Percentiles rank a stretch among this genome's conserved stretches.
These are phyloP conservation scores for Miniopterus natalensis DNA, from an alignment of 2,113 vertebrate species.

Conservation along the genomic window DNA sequence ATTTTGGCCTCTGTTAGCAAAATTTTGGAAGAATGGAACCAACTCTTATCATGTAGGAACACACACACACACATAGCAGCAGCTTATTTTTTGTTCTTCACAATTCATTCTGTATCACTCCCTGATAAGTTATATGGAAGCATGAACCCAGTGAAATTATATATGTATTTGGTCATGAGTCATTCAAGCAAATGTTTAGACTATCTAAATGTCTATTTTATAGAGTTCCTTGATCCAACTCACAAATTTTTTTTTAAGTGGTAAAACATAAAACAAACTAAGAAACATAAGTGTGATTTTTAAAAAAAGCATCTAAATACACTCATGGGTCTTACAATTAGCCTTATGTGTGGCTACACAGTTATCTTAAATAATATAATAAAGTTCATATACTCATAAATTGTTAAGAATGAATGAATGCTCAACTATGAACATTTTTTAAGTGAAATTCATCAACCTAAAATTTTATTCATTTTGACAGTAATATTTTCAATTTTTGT, in stretches of 20 bases:
- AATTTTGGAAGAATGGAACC: neutral
- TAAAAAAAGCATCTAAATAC: neutral
- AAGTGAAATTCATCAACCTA: neutral
- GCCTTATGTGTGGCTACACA: neutral
- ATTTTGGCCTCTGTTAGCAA: neutral
- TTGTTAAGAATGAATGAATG: neutral
- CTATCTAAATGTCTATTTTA: neutral
- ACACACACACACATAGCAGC: neutral
- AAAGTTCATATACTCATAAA: neutral
- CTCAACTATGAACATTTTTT: neutral
- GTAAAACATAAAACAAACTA: neutral
- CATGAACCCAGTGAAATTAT: neutral
- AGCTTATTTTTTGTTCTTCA: neutral
- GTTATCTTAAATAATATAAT: constrained; percentile 18
- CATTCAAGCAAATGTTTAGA: neutral
- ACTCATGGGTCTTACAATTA: neutral
- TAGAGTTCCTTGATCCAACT: neutral
- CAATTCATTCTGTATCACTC: neutral
- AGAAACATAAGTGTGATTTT: neutral
- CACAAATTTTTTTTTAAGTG: neutral
- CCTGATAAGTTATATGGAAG: neutral
- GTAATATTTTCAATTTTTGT: neutral
- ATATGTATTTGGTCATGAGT: neutral
- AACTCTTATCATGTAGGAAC: neutral
- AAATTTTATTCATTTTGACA: neutral